phyloP scores from a whole-genome alignment of 2,888 invertebrate genomes.

The Xanthorhoe spadicearia region DNA sequence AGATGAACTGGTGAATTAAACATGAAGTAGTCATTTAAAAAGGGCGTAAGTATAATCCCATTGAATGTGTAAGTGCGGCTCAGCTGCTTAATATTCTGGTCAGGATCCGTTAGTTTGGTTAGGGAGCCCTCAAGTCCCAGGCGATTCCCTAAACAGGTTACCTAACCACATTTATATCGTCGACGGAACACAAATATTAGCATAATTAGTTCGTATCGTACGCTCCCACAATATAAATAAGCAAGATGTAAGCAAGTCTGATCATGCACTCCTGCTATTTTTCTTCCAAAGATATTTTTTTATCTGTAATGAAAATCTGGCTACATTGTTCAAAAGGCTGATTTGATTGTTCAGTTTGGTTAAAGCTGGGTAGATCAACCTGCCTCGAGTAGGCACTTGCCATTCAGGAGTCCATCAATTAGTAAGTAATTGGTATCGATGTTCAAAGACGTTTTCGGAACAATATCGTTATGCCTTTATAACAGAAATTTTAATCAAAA shows the following conservation, averaged over 20 bases:
- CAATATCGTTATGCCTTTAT: conserved; percentile 19
- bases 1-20: conserved; percentile 5
- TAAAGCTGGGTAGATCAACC: conserved; percentile 11
- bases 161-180: conserved; percentile 78
- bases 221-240: conserved; percentile 62
- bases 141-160: conserved; percentile 80
- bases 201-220: conserved; percentile 73
- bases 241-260: conserved; percentile 50
- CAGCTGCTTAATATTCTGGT: conserved; percentile 72
- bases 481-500: conserved; percentile 26
- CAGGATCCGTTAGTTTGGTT: conserved; percentile 73
- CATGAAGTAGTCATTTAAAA: conserved; percentile 18
- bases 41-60: conserved; percentile 56
- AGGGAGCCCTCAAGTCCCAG: conserved; percentile 70
- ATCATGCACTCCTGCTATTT: conserved; percentile 50
- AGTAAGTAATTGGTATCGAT: conserved; percentile 26
- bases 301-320: conserved; percentile 29
- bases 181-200: conserved; percentile 74
- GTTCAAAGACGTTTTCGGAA: conserved; percentile 16
- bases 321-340: conserved; percentile 6
- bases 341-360: conserved; percentile 22
- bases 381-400: conserved; percentile 15
- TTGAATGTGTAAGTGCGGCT: conserved; percentile 66
- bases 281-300: conserved; percentile 40
- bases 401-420: conserved; percentile 30